These are phyloP conservation scores for Pristiophorus japonicus DNA, from an alignment of 2,113 vertebrate genomes.

Conservation along the genomic window DNA sequence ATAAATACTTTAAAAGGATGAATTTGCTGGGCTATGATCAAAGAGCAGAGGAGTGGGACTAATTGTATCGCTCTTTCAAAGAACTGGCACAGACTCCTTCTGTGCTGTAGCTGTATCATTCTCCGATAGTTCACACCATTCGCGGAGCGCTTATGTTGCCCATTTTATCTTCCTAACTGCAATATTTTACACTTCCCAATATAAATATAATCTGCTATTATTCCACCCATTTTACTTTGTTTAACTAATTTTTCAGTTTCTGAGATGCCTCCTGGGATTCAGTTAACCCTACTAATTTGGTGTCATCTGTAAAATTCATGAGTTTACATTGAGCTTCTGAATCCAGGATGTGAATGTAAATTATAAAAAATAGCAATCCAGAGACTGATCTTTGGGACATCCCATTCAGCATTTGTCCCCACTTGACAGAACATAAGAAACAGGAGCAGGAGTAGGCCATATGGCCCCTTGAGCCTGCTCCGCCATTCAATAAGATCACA, in stretches of 20 bases:
- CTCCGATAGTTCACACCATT: not conserved
- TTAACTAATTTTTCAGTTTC: not conserved
- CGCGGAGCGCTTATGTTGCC: not conserved
- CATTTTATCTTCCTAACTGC: not conserved
- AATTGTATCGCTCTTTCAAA: not conserved
- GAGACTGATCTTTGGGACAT: too few species aligned
- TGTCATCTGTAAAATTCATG: too few species aligned
- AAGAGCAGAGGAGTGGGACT: not conserved
- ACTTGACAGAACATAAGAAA: too few species aligned
- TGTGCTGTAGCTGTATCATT: too few species aligned
- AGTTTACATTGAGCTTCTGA: too few species aligned
- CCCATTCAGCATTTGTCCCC: not conserved
- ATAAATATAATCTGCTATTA: not conserved
- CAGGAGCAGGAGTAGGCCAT: too few species aligned
- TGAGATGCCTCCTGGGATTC: not conserved
- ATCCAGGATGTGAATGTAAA: too few species aligned
- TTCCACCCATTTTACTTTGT: not conserved
- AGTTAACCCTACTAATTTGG: not conserved
- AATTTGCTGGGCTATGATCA: not conserved
- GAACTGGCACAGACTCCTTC: not conserved
- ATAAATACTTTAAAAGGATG: not conserved
- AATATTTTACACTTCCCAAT: not conserved
- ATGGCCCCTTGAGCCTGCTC: too few species aligned
- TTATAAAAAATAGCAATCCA: too few species aligned
- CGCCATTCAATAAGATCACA: too few species aligned